These are phyloP conservation scores for Lycia hirtaria DNA, from an alignment of 2,888 invertebrate genomes.

Conservation along the genomic window DNA sequence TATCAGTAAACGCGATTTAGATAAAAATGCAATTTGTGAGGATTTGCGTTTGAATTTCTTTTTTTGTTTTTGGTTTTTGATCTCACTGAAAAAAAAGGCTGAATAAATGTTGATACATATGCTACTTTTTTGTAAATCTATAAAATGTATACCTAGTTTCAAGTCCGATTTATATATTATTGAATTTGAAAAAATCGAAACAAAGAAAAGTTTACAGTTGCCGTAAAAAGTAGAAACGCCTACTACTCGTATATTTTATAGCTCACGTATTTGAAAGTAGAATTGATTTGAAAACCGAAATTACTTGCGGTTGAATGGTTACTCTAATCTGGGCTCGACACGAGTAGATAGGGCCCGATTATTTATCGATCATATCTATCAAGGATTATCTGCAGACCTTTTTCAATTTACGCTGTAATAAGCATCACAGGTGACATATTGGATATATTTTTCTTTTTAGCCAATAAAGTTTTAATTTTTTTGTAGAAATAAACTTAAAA, in stretches of 20 bases:
- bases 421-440: slow-evolving; percentile 12
- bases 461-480: background rate
- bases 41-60: no score
- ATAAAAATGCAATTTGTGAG: no score
- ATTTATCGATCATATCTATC: slow-evolving; percentile 32
- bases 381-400: slow-evolving; percentile 28
- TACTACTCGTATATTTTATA: no score
- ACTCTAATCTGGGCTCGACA: slow-evolving; percentile 39
- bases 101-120: no score
- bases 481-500: background rate
- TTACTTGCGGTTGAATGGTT: slow-evolving; percentile 37
- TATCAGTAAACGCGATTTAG: no score
- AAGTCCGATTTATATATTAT: background rate
- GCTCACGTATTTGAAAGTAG: slow-evolving; percentile 49
- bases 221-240: background rate
- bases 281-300: slow-evolving; percentile 45
- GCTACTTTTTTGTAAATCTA: no score
- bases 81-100: no score
- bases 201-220: background rate
- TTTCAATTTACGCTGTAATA: slow-evolving; percentile 28
- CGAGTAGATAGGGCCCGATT: slow-evolving; percentile 36
- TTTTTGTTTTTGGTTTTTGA: no score
- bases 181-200: background rate
- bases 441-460: slow-evolving; percentile 7
- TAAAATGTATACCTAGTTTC: no score